Conservation (phyloP, 2,797 vertebrate genomes). For the Pipistrellus pipistrellus region DNA sequence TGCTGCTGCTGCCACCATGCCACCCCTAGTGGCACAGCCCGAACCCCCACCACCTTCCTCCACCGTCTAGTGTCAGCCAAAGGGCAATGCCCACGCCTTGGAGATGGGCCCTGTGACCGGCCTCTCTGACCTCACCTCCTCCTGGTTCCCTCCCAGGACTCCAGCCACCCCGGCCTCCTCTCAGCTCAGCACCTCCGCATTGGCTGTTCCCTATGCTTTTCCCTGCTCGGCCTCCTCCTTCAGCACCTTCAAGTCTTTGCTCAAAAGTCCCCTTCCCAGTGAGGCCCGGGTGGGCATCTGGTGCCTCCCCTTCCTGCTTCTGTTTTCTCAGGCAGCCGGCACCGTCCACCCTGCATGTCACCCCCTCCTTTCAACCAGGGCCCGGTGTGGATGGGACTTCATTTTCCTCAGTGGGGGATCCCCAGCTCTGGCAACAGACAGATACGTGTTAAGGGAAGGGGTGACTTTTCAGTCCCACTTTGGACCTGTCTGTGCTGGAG, state of each 20-base stretch:
- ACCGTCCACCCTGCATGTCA: accelerated
- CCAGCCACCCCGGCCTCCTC: no score
- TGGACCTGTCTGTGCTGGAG: accelerated
- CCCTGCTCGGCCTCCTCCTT: not conserved
- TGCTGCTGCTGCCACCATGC: not conserved
- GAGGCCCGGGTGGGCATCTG: no score
- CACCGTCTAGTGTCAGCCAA: accelerated
- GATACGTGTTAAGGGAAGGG: accelerated
- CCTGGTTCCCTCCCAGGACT: not conserved
- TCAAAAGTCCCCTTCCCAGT: not conserved
- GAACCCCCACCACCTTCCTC: accelerated
- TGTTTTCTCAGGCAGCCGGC: not conserved
- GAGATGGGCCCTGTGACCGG: accelerated
- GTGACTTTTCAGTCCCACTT: not conserved
- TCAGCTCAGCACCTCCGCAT: not conserved
- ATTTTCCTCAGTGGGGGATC: not conserved
- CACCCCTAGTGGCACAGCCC: not conserved
- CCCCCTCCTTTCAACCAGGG: accelerated
- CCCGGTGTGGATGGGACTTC: accelerated
- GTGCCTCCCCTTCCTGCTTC: accelerated
- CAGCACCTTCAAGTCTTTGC: not conserved
- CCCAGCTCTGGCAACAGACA: not conserved
- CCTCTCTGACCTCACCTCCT: not conserved
- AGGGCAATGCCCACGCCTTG: accelerated
- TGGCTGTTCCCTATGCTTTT: not conserved